Base-by-base conservation (phyloP, 2,113 vertebrate species). In the Falcunculus frontatus region DNA sequence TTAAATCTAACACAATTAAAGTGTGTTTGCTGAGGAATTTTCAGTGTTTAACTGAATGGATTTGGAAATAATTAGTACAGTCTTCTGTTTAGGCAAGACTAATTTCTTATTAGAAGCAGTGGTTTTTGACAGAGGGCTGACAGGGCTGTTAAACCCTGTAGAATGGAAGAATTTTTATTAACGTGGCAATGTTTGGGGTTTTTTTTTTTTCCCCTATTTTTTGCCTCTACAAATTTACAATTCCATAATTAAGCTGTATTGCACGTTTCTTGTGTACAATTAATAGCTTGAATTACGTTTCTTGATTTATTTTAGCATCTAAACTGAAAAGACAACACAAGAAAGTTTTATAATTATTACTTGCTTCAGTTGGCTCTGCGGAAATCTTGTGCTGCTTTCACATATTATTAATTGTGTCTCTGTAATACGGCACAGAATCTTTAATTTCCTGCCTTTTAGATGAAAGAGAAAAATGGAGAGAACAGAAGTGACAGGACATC, bases 21-120 rank as follows among this genome's bases (percentile, higher is more conserved):
- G 30, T 25, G 47, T 37, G 30, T 87, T 92, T 95, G 60, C 89
- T 39, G 80, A 64, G 93, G 89, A 67, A 37, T 95, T 89, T 67
- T n/a, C 64, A 9, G 0, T 55, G 52, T 67, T 97, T 75, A 62
- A 83, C 60, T 81, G 29, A 33, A 12, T 22, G 22, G 37, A 64
- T 92, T 95, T 75, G 39, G 44, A 52, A 82, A 64, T 42, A 81
- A 60, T 87, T 63, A 41, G 42, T 39, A 4, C 30, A 47, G 44
- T 15, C 17, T 72, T 67, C 42, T 76, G 46, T 41, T n/a, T 9
- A 76, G n/a, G 57, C 44, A 84, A 53, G 63, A 9, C 37, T n/a
- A 14, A 64, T 87, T 95, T 77, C 50, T 25, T 55, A 26, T 33
- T 69, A 7, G 57, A 46, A 47, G 1, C 6, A 17, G 23, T n/a